Conservation (phyloP, 2,113 vertebrate species). For the Perca flavescens region DNA sequence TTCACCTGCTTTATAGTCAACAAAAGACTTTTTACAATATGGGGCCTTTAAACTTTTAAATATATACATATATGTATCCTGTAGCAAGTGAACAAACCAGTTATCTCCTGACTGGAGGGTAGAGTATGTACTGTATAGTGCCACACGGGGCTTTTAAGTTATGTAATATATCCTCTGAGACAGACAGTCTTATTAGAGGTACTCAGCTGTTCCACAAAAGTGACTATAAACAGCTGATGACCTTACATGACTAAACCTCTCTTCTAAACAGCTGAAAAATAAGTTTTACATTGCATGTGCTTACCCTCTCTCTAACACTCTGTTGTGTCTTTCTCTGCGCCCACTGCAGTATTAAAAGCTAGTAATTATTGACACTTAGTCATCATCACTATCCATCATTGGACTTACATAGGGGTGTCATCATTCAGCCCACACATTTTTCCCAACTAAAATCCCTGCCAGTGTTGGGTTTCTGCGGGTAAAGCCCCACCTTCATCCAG, state of each 20-base stretch:
- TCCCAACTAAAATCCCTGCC: slow-evolving; percentile 31
- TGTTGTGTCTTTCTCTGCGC: background rate
- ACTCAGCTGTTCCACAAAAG: background rate
- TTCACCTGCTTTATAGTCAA: too few relatives aligned
- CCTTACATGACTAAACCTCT: background rate
- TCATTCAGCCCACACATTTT: slow-evolving; percentile 41
- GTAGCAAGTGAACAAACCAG: background rate
- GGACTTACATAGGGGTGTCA: slow-evolving; percentile 56
- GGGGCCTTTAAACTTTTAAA: too few relatives aligned
- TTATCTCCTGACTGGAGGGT: background rate
- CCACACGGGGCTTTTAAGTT: background rate
- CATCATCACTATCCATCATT: slow-evolving; percentile 36
- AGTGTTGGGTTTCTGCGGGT: slow-evolving; percentile 48
- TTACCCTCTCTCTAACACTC: background rate
- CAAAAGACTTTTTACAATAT: too few relatives aligned
- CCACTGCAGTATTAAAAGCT: background rate
- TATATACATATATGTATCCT: too few relatives aligned
- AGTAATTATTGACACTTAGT: slow-evolving; percentile 29
- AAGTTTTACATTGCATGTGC: background rate
- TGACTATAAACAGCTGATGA: slow-evolving; percentile 1
- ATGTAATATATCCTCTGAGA: background rate
- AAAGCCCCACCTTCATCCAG: slow-evolving; percentile 65
- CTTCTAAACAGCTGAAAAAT: background rate
- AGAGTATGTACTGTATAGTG: background rate
- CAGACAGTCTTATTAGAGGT: background rate